These are phyloP conservation scores for Blastobasis adustella DNA, from an alignment of 2,888 invertebrate species.

Conservation along the genomic window DNA sequence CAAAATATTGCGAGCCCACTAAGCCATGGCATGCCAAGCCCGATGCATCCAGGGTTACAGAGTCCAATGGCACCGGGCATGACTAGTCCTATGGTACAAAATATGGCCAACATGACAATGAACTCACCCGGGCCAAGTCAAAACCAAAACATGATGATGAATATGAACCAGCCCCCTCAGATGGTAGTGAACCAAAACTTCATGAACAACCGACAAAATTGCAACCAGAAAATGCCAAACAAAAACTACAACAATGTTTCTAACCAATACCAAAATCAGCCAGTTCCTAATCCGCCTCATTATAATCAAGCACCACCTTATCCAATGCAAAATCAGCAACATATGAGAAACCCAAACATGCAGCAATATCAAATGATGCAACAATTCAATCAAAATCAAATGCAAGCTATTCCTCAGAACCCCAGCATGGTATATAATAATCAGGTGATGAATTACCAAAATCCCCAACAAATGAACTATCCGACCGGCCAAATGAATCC, in stretches of 20 bases:
- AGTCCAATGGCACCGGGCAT: conserved; percentile 62
- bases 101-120: conserved; percentile 55
- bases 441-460: conserved; percentile 48
- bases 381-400: conserved; percentile 51
- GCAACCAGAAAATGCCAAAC: conserved; percentile 44
- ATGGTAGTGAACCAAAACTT: conserved; percentile 32
- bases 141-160: conserved; percentile 29
- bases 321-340: conserved; percentile 42
- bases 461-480: conserved; percentile 39
- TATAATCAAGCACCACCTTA: conserved; percentile 49
- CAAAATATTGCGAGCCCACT: conserved; percentile 54
- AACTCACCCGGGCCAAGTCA: conserved; percentile 31
- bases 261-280: conserved; percentile 52
- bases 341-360: conserved; percentile 50
- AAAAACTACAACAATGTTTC: conserved; percentile 45
- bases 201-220: conserved; percentile 42
- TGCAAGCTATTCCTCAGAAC: conserved; percentile 33
- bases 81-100: conserved; percentile 60
- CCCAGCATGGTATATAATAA: conserved; percentile 48
- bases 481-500: conserved; percentile 51
- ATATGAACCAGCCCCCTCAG: conserved; percentile 26
- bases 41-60: conserved; percentile 58
- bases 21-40: conserved; percentile 64
- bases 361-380: conserved; percentile 59
- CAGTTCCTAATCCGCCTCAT: conserved; percentile 15